Evolutionary conservation across 1,140 invertebrate genomes (phyloP).

Genomic region (Acyrthosiphon pisum): DNA sequence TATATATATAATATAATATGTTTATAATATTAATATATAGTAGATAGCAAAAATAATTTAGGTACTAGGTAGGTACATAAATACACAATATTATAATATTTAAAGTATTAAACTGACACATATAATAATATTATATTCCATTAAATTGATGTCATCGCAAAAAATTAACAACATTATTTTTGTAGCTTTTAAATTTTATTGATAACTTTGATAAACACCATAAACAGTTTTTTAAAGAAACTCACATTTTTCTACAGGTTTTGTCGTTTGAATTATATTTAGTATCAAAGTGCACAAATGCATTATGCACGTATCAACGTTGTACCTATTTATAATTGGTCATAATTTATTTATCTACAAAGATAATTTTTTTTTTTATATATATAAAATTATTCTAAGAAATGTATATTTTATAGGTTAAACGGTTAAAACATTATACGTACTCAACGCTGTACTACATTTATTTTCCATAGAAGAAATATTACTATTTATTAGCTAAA

Average conservation of each 20-base stretch:
- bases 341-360: neutral
- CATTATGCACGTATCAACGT: too few relatives aligned
- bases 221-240: neutral
- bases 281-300: neutral
- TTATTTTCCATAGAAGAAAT: neutral
- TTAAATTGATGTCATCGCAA: neutral
- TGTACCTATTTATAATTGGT: too few relatives aligned
- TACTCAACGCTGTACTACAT: neutral
- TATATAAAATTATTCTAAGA: neutral
- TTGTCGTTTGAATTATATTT: neutral
- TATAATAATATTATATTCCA: neutral
- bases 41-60: neutral
- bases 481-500: neutral
- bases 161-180: neutral
- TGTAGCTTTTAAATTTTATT: neutral
- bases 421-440: neutral
- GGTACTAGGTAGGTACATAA: neutral
- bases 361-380: neutral
- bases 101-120: too few relatives aligned
- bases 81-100: neutral
- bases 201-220: neutral
- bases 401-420: neutral
- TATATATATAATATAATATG: neutral
- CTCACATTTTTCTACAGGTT: neutral
- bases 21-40: neutral